These are phyloP conservation scores for Drosophila tsacasi DNA, from an alignment of 1,140 invertebrate species.

Conservation along the genomic window DNA sequence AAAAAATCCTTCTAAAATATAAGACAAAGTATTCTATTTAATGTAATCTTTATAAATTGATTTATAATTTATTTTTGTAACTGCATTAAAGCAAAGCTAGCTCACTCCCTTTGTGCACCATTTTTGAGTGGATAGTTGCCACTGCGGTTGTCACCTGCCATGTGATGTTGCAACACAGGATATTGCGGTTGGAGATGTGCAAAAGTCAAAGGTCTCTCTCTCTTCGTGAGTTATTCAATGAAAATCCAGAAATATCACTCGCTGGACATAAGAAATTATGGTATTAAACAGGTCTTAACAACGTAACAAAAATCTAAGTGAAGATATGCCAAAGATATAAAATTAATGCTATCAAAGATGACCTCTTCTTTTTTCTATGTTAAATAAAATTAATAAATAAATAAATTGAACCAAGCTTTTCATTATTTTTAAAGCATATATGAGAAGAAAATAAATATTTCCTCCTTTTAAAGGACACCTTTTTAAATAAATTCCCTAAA, in stretches of 20 bases:
- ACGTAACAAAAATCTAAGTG: background rate
- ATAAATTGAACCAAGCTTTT: too few species aligned
- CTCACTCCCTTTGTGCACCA: background rate
- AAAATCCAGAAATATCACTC: background rate
- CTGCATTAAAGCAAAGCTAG: background rate
- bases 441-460: background rate
- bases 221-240: background rate
- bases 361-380: too few species aligned
- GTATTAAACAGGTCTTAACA: background rate
- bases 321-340: background rate
- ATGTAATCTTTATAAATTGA: background rate
- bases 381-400: background rate
- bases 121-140: conserved; percentile 22
- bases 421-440: too few species aligned
- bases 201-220: conserved; percentile 15
- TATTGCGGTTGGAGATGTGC: conserved; percentile 14
- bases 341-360: background rate
- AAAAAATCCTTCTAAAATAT: rapidly evolving
- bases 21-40: background rate
- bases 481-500: background rate
- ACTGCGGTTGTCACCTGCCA: conserved; percentile 36
- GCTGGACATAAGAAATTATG: background rate
- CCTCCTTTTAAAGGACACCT: too few species aligned
- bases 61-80: background rate
- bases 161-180: conserved; percentile 20